phyloP scores from a whole-genome alignment of 2,888 invertebrate genomes.

The Lasioglossum vierecki region DNA sequence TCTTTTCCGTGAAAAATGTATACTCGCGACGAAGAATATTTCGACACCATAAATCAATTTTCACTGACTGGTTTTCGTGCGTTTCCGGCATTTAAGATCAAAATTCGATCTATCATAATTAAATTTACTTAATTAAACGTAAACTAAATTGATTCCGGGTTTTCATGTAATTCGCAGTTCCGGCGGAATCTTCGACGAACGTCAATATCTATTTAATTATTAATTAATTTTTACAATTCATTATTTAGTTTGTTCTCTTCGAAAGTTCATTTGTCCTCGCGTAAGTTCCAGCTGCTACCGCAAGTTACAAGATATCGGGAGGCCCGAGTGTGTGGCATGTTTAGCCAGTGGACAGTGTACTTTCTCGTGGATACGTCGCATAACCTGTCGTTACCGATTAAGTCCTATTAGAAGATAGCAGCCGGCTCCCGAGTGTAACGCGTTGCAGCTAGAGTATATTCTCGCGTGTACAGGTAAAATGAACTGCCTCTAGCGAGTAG shows the following conservation, averaged over 20 bases:
- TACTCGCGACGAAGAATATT: too few relatives aligned
- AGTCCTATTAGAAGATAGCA: neutral
- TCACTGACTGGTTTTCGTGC: neutral
- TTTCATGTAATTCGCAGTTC: neutral
- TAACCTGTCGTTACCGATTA: slow-evolving; percentile 6
- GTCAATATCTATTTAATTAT: neutral
- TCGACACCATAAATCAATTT: neutral
- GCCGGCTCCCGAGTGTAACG: neutral
- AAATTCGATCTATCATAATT: neutral
- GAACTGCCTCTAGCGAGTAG: neutral
- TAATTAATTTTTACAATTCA: too few relatives aligned
- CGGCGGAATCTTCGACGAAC: neutral
- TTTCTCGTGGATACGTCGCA: neutral
- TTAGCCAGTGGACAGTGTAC: neutral
- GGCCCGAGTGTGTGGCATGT: neutral
- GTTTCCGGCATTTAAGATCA: neutral
- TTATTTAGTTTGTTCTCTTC: neutral
- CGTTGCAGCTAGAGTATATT: neutral
- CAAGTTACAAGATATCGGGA: neutral
- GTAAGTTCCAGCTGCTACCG: neutral
- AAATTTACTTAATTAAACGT: neutral
- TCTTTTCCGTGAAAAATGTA: neutral
- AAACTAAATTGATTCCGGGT: too few relatives aligned
- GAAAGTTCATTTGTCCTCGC: neutral
- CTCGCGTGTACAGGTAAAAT: neutral